phyloP scores from a whole-genome alignment of 2,113 vertebrate species.

The Psephotus haematonotus region DNA sequence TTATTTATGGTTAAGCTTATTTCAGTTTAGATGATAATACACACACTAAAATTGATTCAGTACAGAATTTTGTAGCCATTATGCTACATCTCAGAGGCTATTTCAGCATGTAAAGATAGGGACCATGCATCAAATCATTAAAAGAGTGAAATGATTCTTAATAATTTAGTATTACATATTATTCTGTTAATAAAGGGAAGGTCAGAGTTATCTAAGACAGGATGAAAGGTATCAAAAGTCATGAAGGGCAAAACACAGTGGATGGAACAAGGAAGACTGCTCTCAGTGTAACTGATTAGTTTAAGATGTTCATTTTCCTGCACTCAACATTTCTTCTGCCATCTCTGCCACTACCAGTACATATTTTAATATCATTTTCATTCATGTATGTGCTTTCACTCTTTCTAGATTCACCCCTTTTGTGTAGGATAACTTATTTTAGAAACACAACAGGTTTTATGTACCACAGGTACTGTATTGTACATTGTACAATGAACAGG shows the following conservation, averaged over 20 bases:
- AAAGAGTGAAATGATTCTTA: background rate
- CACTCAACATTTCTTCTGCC: background rate
- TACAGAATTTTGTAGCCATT: background rate
- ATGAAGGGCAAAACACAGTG: background rate
- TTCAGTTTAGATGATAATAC: background rate
- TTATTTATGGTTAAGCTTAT: background rate
- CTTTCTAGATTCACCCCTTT: background rate
- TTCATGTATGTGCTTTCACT: background rate
- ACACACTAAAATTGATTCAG: background rate
- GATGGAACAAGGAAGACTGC: background rate
- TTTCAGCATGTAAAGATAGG: background rate
- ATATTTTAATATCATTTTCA: background rate
- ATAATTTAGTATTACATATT: background rate
- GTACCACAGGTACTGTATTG: accelerated
- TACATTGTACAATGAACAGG: accelerated
- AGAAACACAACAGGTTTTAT: background rate
- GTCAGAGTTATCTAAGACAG: background rate
- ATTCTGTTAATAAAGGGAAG: background rate
- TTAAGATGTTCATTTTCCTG: background rate
- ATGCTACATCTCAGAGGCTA: background rate
- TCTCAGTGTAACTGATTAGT: background rate
- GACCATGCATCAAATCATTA: background rate
- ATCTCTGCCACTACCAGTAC: background rate
- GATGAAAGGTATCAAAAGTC: background rate
- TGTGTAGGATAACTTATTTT: background rate